Base-by-base conservation (phyloP, 2,888 invertebrate species). In the Spilarctia lutea region DNA sequence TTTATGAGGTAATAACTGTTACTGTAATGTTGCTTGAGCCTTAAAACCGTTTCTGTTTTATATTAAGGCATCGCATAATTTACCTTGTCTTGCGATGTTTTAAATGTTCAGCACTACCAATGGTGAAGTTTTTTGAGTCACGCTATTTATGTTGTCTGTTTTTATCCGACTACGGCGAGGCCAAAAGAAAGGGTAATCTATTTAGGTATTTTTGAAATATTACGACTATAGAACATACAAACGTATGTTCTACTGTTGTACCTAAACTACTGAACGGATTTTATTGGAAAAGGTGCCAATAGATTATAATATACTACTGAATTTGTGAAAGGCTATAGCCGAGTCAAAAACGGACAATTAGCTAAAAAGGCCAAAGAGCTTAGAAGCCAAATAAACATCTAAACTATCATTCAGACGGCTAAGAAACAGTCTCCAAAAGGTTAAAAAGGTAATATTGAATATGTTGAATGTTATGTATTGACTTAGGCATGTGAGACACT, bases 1-100 rank as follows among this genome's bases (percentile, higher is more conserved):
- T 91, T 90, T 90, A 90, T 87, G 87, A 85, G 83, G 89, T 83
- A 89, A 91, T 90, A 90, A 90, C 88, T 87, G 88, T 85, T 82
- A 81, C 83, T 81, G 85, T 89, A 88, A 88, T 86, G 88, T 85
- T 83, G 74, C 77, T 86, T 85, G 86, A 85, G 82, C 81, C 80
- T 84, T 84, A 83, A 80, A 83, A 85, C 83, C 84, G 80, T 83
- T 83, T 81, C 77, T 84, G 82, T 83, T 85, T 85, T 87, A 80
- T 83, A 82, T 81, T 79, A 82, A 83, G 72, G 80, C 68, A 79
- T 80, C 71, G 69, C 68, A 82, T 83, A 85, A 83, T 84, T 83
- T 83, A 83, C 83, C 73, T 78, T 66, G 78, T 74, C 74, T 72
- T 63, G 35, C 56, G 69, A 79, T 69, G 80, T 76, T 83, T 85